Evolutionary conservation across 2,888 invertebrate species (phyloP), one percentile per base, ranked within the genome.

Genomic region (Luperina nickerlii): DNA sequence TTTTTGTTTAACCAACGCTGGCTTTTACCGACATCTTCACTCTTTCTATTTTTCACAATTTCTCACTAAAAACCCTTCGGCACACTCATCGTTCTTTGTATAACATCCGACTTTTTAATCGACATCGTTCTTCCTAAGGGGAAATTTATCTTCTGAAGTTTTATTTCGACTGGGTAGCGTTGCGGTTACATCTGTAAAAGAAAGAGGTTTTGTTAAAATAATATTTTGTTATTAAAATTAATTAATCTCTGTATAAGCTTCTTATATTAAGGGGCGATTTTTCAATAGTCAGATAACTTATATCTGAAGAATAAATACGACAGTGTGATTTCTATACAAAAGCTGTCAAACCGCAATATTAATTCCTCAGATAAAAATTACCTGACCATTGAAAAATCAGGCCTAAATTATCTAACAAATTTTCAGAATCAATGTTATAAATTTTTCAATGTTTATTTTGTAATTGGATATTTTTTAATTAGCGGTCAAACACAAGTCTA

Each of bases 1-100:
- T 92, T 92, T 94, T 94, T 92, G 88, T 92, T 96, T 95, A 97
- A 94, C 96, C 96, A 90, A 96, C 95, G 91, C 95, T 96, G 90
- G 95, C 93, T 93, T 94, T 94, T 91, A 96, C 92, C 94, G 94
- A 94, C 96, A 96, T 96, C 94, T 94, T 95, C 90, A 93, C 90
- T 94, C 92, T 83, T 93, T 94, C 91, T 93, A 90, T 93, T 92
- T 92, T 90, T 89, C 89, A 87, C 92, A 85, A 92, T 91, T 92
- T 89, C 91, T 92, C 94, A 95, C 94, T 94, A 92, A 91, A 94
- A 92, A 91, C 91, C 89, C 86, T 89, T 89, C 90, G 87, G 88
- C 87, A 90, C 90, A 90, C 87, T 91, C 92, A 94, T 94, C 93
- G 93, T 95, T 92, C 93, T 94, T 91, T 91, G 92, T 91, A 81